Evolutionary conservation across 2,113 vertebrate genomes (phyloP), one percentile per base, ranked within the genome.

Genomic region (Cyanistes caeruleus): DNA sequence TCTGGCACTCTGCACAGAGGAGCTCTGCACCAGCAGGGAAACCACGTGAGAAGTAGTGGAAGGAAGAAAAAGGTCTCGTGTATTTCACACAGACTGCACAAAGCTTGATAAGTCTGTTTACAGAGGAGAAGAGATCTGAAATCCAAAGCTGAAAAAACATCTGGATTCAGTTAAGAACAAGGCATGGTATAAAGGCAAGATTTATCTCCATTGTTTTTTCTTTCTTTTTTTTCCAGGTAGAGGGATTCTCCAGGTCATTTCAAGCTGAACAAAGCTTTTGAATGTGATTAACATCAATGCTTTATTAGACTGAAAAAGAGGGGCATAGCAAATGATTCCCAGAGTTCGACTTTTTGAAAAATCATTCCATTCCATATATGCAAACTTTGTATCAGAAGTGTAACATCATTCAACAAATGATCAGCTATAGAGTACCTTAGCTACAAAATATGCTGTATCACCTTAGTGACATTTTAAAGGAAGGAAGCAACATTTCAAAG

Each of bases 41-140:
- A 65, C 39, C 18, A 22, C 0, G 0, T 0, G 17, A 59, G 25
- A 27, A 43, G 10, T 1, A 22, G 49, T 3, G 2, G 31, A 52
- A 79, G 15, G 11, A 18, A 51, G 16, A 22, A 80, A 16, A 35
- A 41, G 13, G 15, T 48, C 2, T 2, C 22, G 9, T 2, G 5
- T 9, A 7, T 67, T 63, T 68, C 31, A 75, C 24, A 43, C 12
- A 67, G 28, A 37, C 9, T 39, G 39, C 68, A 43, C 7, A 33
- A 49, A 25, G 21, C 11, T 52, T 65, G 27, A 7, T 35, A 41
- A 39, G 7, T 33, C 21, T 73, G 17, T 68, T 79, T 31, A 37
- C 6, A 31, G 53, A 35, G 46, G 25, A 28, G 63, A 56, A 52
- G 20, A 68, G 31, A 80, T 24, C 18, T 13, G n/a, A 48, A 15